Evolutionary conservation across 2,888 invertebrate species (phyloP).

Genomic region (Pristionchus mayeri): DNA sequence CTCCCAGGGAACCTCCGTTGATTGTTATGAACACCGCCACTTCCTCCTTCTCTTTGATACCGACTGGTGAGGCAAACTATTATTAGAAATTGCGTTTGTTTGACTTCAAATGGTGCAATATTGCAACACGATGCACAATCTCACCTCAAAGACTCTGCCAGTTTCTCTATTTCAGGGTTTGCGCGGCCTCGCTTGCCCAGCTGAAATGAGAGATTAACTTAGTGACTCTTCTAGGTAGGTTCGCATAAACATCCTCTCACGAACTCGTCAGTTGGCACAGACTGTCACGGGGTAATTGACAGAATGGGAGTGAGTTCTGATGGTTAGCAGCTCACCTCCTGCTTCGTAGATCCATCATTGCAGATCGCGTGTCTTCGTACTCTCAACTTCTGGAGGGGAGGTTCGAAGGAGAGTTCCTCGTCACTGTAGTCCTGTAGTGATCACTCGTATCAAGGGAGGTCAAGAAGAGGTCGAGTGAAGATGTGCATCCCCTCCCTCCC

Average conservation of each 20-base stretch:
- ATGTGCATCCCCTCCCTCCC: not conserved
- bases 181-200: constrained; percentile 24
- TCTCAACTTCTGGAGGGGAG: not conserved
- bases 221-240: not conserved
- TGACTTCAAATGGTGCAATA: too few relatives aligned
- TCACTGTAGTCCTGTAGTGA: constrained; percentile 47
- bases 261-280: not conserved
- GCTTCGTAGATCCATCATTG: constrained; percentile 30
- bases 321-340: constrained; percentile 13
- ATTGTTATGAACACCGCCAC: too few relatives aligned
- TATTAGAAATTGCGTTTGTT: too few relatives aligned
- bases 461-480: not conserved
- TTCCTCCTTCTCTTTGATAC: too few relatives aligned
- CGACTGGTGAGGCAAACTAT: too few relatives aligned
- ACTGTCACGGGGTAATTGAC: not conserved
- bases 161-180: not conserved
- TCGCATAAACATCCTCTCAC: not conserved
- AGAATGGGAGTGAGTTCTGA: too few relatives aligned
- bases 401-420: constrained; percentile 45
- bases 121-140: too few relatives aligned
- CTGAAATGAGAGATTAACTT: not conserved
- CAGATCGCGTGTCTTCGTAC: constrained; percentile 31
- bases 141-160: constrained; percentile 18
- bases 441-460: not conserved
- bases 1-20: too few relatives aligned